Conservation (phyloP, 37 sponge, comb jelly and placozoan species). For the Oscarella lobularis region DNA sequence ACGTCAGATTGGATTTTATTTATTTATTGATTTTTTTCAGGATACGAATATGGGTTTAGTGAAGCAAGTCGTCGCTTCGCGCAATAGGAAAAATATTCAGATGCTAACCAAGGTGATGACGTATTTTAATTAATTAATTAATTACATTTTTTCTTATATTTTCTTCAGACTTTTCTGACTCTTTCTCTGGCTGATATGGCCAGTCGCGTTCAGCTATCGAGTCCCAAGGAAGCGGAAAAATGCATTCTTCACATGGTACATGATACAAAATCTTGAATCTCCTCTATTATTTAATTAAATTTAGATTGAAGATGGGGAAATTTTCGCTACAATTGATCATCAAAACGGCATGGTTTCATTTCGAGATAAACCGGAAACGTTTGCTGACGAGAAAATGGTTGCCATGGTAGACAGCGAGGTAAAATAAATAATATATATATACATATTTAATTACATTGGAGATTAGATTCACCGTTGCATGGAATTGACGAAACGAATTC, state of each 20-base stretch:
- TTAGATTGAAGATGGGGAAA: slow-evolving; percentile 79
- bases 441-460: too few species aligned
- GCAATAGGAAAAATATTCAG: slow-evolving; percentile 42
- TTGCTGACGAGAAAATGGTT: slow-evolving; percentile 27
- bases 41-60: slow-evolving; percentile 68
- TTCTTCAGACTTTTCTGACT: background rate
- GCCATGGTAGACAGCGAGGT: slow-evolving; percentile 32
- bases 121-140: background rate
- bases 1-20: slow-evolving; percentile 1
- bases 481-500: too few species aligned
- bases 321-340: slow-evolving; percentile 81
- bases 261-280: too few species aligned
- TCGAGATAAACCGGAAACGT: slow-evolving; percentile 55
- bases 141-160: background rate
- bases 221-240: slow-evolving; percentile 66
- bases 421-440: too few species aligned
- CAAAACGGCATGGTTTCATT: slow-evolving; percentile 62
- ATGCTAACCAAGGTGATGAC: slow-evolving; percentile 62
- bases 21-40: slow-evolving; percentile 13
- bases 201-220: slow-evolving; percentile 19
- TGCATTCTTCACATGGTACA: slow-evolving; percentile 82
- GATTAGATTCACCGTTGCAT: too few species aligned
- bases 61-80: slow-evolving; percentile 28
- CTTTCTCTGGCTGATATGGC: slow-evolving; percentile 58
- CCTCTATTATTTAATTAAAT: background rate